These are phyloP conservation scores for Calameuta pallipes DNA, from an alignment of 2,888 invertebrate species.

Conservation along the genomic window DNA sequence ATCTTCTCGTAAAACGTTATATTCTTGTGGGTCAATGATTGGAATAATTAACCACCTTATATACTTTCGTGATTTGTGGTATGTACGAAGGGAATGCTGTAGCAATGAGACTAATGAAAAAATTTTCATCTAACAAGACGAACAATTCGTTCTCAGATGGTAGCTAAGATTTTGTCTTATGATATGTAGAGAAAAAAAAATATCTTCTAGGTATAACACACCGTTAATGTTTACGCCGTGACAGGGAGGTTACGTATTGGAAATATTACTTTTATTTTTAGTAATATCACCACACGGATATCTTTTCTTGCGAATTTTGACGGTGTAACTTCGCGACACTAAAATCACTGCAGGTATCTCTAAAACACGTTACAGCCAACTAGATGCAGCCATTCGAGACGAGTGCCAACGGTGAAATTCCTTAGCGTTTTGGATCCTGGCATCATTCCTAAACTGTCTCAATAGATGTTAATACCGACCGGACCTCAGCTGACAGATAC, in stretches of 20 bases:
- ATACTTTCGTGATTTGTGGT: not conserved
- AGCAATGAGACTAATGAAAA: not conserved
- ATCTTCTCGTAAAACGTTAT: not conserved
- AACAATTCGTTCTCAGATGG: too few relatives aligned
- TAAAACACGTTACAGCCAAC: not conserved
- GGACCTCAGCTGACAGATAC: not conserved
- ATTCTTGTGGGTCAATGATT: not conserved
- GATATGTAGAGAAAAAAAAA: not conserved
- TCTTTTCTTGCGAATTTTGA: not conserved
- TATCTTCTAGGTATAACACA: not conserved
- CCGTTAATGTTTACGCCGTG: not conserved
- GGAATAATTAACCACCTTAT: not conserved
- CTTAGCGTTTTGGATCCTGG: slow-evolving; percentile 14
- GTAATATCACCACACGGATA: not conserved
- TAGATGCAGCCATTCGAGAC: not conserved
- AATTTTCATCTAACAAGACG: not conserved
- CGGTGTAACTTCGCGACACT: not conserved
- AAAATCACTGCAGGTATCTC: not conserved
- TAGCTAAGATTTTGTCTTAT: too few relatives aligned
- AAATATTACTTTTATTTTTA: not conserved
- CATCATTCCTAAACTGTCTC: slow-evolving; percentile 12
- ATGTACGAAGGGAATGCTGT: not conserved
- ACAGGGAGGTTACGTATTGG: not conserved
- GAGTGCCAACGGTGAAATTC: slow-evolving; percentile 17
- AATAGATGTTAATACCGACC: not conserved